phyloP scores from a whole-genome alignment of 2,797 vertebrate species.

The Protosalanx chinensis region DNA sequence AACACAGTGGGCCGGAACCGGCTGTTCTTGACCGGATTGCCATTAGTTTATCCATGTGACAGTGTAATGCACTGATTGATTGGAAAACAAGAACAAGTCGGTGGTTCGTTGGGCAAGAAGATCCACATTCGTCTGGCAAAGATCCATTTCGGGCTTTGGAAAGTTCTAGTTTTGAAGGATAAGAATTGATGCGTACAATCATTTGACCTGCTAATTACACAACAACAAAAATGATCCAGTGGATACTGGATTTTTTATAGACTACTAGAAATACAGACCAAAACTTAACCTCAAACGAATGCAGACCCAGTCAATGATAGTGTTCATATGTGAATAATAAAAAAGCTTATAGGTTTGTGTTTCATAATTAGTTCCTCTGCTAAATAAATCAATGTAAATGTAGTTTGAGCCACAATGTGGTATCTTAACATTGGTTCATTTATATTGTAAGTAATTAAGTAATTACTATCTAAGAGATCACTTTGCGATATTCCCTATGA shows the following conservation, averaged over 20 bases:
- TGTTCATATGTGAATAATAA: background rate
- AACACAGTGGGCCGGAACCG: background rate
- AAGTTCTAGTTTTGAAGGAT: conserved; percentile 34
- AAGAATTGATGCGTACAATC: conserved; percentile 44
- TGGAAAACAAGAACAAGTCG: background rate
- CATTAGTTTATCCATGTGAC: background rate
- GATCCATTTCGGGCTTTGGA: conserved; percentile 60
- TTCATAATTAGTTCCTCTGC: background rate
- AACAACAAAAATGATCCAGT: conserved; percentile 20
- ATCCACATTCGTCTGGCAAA: background rate
- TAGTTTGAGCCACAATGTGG: background rate
- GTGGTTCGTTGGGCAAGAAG: background rate
- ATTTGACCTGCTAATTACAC: conserved; percentile 34
- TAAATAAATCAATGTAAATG: too few relatives aligned
- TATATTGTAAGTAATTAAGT: too few relatives aligned
- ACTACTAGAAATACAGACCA: background rate
- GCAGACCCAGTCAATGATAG: background rate
- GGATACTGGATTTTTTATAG: background rate
- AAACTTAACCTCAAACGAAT: background rate
- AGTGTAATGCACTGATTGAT: background rate
- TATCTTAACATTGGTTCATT: too few relatives aligned
- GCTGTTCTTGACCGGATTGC: background rate
- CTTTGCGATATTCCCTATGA: background rate
- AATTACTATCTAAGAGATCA: background rate
- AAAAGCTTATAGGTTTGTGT: background rate